Conservation (phyloP, 2,113 vertebrate genomes). For the Amblyornis subalaris region DNA sequence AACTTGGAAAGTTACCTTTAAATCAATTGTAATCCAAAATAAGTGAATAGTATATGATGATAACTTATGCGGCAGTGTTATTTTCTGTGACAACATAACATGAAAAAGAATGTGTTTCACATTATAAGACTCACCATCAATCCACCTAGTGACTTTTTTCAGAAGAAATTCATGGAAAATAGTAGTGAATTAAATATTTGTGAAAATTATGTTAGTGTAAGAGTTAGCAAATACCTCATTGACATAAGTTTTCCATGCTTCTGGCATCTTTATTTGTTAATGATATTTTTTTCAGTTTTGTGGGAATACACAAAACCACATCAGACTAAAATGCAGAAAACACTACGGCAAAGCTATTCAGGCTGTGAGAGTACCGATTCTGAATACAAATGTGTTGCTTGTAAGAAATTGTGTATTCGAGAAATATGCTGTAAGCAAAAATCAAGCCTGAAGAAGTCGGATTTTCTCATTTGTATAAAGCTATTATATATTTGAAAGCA, state of each 20-base stretch:
- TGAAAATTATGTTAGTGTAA: neutral
- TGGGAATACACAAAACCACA: neutral
- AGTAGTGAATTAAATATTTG: neutral
- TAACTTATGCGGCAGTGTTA: neutral
- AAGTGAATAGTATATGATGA: neutral
- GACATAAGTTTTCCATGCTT: neutral
- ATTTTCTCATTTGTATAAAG: neutral
- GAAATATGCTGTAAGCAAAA: neutral
- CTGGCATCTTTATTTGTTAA: rapidly evolving
- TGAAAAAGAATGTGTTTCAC: neutral
- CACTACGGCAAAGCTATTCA: neutral
- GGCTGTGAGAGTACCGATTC: neutral
- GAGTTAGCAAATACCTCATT: neutral
- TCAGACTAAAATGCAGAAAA: neutral
- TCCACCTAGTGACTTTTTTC: neutral
- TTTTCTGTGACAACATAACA: neutral
- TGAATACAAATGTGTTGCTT: neutral
- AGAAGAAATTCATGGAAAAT: neutral
- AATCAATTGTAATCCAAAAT: neutral
- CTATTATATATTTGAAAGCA: neutral
- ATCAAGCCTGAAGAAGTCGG: neutral
- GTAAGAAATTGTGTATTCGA: neutral
- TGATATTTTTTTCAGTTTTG: neutral
- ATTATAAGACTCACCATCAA: neutral
- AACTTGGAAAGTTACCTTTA: neutral